Evolutionary conservation across 2,797 vertebrate genomes (phyloP).

Genomic region (Erithacus rubecula): DNA sequence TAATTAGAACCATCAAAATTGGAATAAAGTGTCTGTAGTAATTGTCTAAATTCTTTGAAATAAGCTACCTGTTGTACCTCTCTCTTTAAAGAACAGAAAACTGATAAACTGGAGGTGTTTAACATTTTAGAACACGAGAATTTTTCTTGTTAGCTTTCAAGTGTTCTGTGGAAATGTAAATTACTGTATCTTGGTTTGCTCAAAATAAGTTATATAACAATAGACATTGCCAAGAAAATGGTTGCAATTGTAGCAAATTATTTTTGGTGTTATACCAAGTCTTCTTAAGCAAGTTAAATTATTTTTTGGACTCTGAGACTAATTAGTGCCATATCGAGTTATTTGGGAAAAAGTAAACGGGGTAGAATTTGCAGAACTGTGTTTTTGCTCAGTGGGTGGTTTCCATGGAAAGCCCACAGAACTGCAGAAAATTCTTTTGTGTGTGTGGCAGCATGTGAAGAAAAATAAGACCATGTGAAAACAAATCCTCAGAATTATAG

Average conservation of each 20-base stretch:
- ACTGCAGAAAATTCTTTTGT: not conserved
- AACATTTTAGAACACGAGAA: not conserved
- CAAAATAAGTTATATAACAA: not conserved
- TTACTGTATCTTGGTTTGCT: not conserved
- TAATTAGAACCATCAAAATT: not conserved
- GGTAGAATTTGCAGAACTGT: not conserved
- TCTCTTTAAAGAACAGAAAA: not conserved
- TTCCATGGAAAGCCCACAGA: not conserved
- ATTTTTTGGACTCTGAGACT: slow-evolving; percentile 5
- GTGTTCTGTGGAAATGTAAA: not conserved
- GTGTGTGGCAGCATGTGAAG: not conserved
- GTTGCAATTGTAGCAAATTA: not conserved
- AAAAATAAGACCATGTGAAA: not conserved
- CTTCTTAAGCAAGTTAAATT: not conserved
- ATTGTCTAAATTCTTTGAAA: not conserved
- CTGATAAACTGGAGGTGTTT: not conserved
- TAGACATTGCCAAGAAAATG: not conserved
- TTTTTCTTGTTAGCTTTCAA: not conserved
- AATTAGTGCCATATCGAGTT: slow-evolving; percentile 41
- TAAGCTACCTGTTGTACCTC: not conserved
- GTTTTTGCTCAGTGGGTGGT: not conserved
- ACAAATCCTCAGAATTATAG: not conserved
- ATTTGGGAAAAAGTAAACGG: not conserved
- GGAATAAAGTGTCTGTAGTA: not conserved
- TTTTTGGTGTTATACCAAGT: not conserved